These are phyloP conservation scores for Lophochroa leadbeateri DNA, from an alignment of 2,113 vertebrate species.

Conservation along the genomic window DNA sequence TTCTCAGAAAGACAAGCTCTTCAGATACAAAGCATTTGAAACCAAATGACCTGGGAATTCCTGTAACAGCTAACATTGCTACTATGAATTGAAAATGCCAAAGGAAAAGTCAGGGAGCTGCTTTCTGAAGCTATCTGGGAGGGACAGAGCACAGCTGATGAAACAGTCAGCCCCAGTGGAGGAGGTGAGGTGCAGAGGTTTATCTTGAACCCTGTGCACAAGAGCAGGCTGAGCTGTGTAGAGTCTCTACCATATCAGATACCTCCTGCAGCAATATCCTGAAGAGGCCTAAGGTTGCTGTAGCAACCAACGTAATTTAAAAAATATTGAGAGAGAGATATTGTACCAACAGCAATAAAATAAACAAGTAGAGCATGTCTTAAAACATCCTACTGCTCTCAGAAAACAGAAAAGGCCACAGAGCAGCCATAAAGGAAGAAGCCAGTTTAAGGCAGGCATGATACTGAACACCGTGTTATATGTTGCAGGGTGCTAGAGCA, in stretches of 20 bases:
- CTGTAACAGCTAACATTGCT: background rate
- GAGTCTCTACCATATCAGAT: background rate
- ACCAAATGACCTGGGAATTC: background rate
- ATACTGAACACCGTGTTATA: background rate
- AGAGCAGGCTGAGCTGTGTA: rapidly evolving
- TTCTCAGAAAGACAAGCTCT: background rate
- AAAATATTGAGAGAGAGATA: slow-evolving; percentile 16
- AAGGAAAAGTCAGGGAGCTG: background rate
- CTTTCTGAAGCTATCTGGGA: background rate
- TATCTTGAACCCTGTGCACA: background rate
- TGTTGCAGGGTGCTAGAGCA: background rate
- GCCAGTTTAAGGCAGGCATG: background rate
- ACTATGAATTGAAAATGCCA: background rate
- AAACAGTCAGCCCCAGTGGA: background rate
- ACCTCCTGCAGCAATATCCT: slow-evolving; percentile 11
- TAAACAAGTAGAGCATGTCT: background rate
- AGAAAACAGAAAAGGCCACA: slow-evolving; percentile 11
- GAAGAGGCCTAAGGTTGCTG: slow-evolving; percentile 43
- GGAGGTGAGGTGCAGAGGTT: background rate
- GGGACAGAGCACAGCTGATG: background rate
- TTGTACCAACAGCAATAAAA: slow-evolving; percentile 26
- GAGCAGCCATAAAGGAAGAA: slow-evolving; percentile 3
- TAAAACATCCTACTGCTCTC: background rate
- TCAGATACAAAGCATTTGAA: background rate
- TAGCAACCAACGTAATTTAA: slow-evolving; percentile 57